Evolutionary conservation across 2,113 vertebrate genomes (phyloP).

Genomic region (Antigone vipio): DNA sequence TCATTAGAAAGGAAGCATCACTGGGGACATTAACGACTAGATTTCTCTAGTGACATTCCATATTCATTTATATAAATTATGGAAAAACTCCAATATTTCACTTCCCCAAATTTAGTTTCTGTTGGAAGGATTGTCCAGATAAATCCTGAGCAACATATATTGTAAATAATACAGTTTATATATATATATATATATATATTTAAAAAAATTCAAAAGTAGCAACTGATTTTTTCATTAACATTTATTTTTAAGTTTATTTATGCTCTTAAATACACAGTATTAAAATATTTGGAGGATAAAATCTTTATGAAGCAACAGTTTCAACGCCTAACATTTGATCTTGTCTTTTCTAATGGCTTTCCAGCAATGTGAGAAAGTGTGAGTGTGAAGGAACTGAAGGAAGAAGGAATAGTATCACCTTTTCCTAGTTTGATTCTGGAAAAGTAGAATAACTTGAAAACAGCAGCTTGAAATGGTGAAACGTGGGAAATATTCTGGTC

Average conservation of each 20-base stretch:
- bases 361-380: neutral
- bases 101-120: neutral
- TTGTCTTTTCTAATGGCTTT: neutral
- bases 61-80: neutral
- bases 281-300: neutral
- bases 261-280: neutral
- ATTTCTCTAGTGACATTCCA: neutral
- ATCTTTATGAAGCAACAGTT: neutral
- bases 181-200: too few relatives aligned
- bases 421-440: neutral
- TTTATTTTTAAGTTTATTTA: neutral
- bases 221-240: neutral
- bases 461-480: neutral
- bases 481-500: neutral
- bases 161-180: neutral
- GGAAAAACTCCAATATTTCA: neutral
- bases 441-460: neutral
- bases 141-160: neutral
- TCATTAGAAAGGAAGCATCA: neutral
- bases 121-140: neutral
- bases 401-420: neutral
- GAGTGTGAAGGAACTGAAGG: neutral
- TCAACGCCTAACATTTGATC: neutral
- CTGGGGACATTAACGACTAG: neutral
- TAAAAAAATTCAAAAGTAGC: fast-evolving